phyloP scores from a whole-genome alignment of 2,113 vertebrate species.

The Mobula hypostoma region DNA sequence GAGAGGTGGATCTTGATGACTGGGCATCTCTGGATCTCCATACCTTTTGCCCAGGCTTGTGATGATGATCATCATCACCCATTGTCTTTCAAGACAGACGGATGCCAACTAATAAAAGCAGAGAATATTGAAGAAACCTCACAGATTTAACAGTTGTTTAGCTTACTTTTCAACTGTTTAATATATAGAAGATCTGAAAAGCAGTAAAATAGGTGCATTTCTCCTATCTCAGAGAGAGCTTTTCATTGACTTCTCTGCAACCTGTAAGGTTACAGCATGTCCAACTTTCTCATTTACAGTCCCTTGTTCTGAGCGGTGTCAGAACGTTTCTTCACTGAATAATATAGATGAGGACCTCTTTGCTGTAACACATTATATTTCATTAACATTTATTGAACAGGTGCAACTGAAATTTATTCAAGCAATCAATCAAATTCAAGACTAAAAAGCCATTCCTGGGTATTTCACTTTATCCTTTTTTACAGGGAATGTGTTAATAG shows the following conservation, averaged over 20 bases:
- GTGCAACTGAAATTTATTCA: neutral
- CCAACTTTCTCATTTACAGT: neutral
- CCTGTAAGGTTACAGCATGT: neutral
- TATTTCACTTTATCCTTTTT: neutral
- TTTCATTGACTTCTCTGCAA: neutral
- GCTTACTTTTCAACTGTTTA: neutral
- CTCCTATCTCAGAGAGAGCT: neutral
- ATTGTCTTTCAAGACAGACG: no score
- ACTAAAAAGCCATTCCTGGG: neutral
- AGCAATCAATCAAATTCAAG: neutral
- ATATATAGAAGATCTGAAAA: neutral
- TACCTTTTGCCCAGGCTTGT: no score
- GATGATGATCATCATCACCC: no score
- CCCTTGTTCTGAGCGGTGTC: neutral
- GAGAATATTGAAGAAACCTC: no score
- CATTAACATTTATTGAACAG: neutral
- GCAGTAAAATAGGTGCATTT: neutral
- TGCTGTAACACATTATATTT: neutral
- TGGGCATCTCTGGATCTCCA: no score
- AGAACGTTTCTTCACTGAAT: neutral
- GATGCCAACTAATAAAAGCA: no score
- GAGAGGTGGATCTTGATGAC: no score
- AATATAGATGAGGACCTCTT: neutral
- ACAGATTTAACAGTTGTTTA: neutral
- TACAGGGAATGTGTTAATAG: neutral